Conservation (phyloP, 2,113 vertebrate genomes). For the Nothoprocta pentlandii region DNA sequence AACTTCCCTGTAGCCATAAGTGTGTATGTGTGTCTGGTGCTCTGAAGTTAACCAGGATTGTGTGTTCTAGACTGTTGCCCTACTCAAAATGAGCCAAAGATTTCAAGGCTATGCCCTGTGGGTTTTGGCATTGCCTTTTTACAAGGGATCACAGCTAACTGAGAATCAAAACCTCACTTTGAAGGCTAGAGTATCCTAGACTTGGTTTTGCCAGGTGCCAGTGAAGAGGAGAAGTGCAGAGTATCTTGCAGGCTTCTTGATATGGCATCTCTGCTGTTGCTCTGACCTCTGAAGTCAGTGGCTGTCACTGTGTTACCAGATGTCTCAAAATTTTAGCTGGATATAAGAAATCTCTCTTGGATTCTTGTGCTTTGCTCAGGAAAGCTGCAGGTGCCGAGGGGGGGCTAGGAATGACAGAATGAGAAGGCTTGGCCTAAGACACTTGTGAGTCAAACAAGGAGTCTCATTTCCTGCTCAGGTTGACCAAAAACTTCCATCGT, state of each 20-base stretch:
- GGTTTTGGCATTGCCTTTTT: neutral
- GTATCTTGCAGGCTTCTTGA: neutral
- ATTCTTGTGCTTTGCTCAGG: neutral
- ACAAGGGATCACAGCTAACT: neutral
- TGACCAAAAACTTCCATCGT: neutral
- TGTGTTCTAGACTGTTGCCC: neutral
- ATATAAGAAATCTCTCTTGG: neutral
- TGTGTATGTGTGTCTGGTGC: neutral
- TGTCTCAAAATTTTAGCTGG: neutral
- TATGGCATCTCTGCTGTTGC: neutral
- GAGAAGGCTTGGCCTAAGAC: neutral
- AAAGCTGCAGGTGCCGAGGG: neutral
- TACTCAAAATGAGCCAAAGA: neutral
- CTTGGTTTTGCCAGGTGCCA: neutral
- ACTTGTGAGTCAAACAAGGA: neutral
- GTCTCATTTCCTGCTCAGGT: accelerated
- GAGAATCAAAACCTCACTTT: neutral
- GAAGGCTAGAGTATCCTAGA: neutral
- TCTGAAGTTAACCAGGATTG: neutral
- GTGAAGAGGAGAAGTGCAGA: neutral
- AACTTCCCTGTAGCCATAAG: neutral
- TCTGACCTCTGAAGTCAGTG: neutral
- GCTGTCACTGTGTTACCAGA: neutral
- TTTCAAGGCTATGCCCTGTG: neutral
- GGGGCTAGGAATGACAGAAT: neutral